Evolutionary conservation across 1,140 invertebrate genomes (phyloP).

Genomic region (Pachyrhynchus sulphureomaculatus): DNA sequence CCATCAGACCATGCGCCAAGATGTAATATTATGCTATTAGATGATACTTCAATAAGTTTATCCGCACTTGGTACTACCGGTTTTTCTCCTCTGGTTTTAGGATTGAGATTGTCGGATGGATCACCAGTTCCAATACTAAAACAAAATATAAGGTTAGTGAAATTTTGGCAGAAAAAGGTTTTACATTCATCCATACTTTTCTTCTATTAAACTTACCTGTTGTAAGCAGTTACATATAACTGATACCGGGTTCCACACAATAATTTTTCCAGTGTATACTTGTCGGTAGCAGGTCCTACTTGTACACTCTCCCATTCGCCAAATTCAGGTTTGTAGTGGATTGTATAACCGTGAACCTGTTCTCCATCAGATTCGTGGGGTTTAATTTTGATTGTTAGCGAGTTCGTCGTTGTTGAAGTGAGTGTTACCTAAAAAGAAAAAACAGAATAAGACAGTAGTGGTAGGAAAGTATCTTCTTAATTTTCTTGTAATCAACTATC

Average conservation of each 20-base stretch:
- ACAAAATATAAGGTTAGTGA: conserved; percentile 1
- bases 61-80: conserved; percentile 85
- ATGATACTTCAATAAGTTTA: conserved; percentile 89
- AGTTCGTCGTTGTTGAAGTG: conserved; percentile 80
- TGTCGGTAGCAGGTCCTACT: conserved; percentile 71
- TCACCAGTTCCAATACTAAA: conserved; percentile 85
- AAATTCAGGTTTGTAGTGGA: conserved; percentile 90
- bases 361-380: conserved; percentile 73
- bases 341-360: conserved; percentile 82
- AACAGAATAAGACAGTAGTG: conserved; percentile 5
- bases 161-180: neutral
- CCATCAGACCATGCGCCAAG: conserved; percentile 92
- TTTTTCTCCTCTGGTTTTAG: conserved; percentile 84
- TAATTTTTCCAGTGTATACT: conserved; percentile 82
- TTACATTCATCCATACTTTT: neutral
- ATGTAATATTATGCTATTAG: conserved; percentile 87
- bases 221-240: conserved; percentile 87
- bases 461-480: too few relatives aligned
- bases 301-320: conserved; percentile 89
- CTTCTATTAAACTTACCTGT: conserved; percentile 72
- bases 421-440: conserved; percentile 54
- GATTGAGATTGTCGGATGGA: conserved; percentile 81
- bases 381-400: conserved; percentile 76
- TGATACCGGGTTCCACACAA: conserved; percentile 91
- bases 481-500: too few relatives aligned